Conservation (phyloP, 1,140 invertebrate species). For the Cardiocondyla obscurior region DNA sequence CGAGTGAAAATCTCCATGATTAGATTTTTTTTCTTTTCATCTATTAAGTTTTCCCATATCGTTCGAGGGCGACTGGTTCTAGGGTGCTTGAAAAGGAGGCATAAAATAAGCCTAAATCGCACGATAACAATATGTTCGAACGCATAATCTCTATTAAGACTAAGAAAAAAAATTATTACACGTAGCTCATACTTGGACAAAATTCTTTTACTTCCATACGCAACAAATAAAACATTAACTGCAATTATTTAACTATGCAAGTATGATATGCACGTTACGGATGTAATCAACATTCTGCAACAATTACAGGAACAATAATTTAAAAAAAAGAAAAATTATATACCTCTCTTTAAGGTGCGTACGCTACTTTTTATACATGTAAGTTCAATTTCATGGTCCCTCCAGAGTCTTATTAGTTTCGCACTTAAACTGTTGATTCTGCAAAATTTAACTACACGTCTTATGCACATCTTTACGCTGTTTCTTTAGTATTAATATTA, state of each 20-base stretch:
- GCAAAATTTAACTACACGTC: background rate
- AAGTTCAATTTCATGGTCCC: slow-evolving; percentile 48
- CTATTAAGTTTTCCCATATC: background rate
- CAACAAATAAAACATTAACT: background rate
- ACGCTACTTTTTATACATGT: background rate
- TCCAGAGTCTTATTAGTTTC: slow-evolving; percentile 21
- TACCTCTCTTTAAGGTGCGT: background rate
- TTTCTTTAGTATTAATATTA: too few relatives aligned
- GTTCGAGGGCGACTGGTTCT: background rate
- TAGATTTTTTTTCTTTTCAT: background rate
- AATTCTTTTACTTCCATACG: background rate
- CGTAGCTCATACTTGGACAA: background rate
- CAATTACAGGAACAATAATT: slow-evolving; percentile 16
- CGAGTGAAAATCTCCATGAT: background rate
- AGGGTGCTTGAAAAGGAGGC: slow-evolving; percentile 48
- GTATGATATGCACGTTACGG: background rate
- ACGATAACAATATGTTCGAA: background rate
- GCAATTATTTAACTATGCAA: background rate
- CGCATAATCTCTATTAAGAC: background rate
- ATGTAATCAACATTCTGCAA: background rate
- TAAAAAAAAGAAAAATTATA: slow-evolving; percentile 13
- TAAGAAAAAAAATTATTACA: background rate
- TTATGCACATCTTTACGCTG: slow-evolving; percentile 5
- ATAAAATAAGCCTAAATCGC: slow-evolving; percentile 5
- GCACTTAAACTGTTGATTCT: background rate